Conservation (phyloP, 2,888 invertebrate species). For the Neuroscelio doddi region DNA sequence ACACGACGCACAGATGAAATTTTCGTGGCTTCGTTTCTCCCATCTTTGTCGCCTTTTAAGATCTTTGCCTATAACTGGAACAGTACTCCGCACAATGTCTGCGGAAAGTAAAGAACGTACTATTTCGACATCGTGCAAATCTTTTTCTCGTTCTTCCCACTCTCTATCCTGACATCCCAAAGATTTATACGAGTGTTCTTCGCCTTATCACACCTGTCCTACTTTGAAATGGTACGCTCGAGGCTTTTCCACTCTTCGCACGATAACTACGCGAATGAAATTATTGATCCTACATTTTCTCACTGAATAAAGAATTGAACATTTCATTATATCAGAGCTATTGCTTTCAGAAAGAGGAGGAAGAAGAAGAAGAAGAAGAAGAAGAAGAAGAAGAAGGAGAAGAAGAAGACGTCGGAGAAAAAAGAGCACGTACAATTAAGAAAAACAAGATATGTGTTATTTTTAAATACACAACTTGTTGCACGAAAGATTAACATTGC, state of each 20-base stretch:
- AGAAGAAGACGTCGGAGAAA: no score
- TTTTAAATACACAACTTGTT: neutral
- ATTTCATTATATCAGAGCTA: neutral
- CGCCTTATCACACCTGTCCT: conserved; percentile 46
- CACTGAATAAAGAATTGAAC: neutral
- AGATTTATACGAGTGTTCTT: conserved; percentile 46
- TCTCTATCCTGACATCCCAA: conserved; percentile 13
- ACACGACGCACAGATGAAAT: conserved; percentile 16
- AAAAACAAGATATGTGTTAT: no score
- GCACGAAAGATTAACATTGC: neutral
- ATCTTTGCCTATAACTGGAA: conserved; percentile 16
- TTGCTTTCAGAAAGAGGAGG: no score
- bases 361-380: no score
- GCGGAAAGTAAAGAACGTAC: conserved; percentile 22
- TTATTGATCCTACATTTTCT: conserved; percentile 39
- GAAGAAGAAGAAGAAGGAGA: no score
- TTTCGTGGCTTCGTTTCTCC: conserved; percentile 15
- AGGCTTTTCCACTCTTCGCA: conserved; percentile 32
- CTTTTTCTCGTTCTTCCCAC: conserved; percentile 34
- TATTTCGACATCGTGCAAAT: conserved; percentile 30
- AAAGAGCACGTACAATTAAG: no score
- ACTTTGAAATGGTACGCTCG: conserved; percentile 41
- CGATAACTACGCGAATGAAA: conserved; percentile 44
- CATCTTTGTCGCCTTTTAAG: conserved; percentile 1
- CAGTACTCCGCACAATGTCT: conserved; percentile 10